These are phyloP conservation scores for Actenoides hombroni DNA, from an alignment of 2,113 vertebrate species.

Conservation along the genomic window DNA sequence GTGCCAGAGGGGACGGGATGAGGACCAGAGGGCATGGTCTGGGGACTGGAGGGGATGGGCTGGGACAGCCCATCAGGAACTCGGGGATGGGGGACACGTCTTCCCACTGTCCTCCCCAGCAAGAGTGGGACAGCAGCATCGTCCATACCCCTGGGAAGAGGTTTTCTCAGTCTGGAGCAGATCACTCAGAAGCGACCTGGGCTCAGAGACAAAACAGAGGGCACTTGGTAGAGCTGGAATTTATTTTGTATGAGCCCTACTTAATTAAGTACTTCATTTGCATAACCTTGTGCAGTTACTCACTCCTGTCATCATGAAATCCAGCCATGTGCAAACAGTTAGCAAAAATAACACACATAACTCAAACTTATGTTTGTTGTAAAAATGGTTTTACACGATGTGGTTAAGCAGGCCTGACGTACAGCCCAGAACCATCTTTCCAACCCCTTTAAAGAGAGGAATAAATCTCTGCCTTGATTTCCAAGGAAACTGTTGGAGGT, in stretches of 20 bases:
- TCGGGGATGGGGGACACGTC: not conserved
- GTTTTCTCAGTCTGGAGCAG: accelerated
- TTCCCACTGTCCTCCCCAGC: not conserved
- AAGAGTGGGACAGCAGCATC: not conserved
- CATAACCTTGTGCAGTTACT: constrained; percentile 23
- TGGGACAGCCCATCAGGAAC: not conserved
- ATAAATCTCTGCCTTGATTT: not conserved
- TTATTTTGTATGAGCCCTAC: not conserved
- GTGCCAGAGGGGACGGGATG: accelerated
- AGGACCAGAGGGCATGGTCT: not conserved
- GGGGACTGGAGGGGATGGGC: not conserved
- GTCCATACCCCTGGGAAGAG: accelerated
- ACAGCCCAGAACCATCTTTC: not conserved
- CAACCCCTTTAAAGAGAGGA: not conserved
- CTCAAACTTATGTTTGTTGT: constrained; percentile 2
- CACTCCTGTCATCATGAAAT: constrained; percentile 8
- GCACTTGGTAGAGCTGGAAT: not conserved
- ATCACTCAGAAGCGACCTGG: accelerated
- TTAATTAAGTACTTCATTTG: constrained; percentile 57
- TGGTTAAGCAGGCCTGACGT: not conserved
- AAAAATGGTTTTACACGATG: not conserved
- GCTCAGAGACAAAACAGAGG: not conserved
- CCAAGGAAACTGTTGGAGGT: not conserved
- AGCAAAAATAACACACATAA: constrained; percentile 29
- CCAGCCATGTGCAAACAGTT: constrained; percentile 39